Evolutionary conservation across 2,888 invertebrate species (phyloP), one percentile per base, ranked within the genome.

Genomic region (Dascillus cervinus): DNA sequence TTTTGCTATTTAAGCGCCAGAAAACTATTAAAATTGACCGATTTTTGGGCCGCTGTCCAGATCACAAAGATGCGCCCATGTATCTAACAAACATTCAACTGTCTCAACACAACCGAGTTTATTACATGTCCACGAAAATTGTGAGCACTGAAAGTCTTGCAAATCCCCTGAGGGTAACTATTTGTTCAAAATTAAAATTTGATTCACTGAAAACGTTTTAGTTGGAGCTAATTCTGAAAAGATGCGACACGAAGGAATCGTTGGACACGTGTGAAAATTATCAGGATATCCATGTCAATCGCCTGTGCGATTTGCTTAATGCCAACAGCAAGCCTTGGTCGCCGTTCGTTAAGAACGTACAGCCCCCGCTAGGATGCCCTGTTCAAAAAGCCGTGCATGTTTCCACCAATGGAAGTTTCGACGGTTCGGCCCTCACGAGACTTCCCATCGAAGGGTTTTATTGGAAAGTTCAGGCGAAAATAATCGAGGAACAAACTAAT

Each of bases 241-340:
- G 55, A 31, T 57, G 57, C 37, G 38, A 32, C 8, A 45, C 44
- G 12, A 43, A 48, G 28, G 57, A 56, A 14, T 39, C 49, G 9
- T 34, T 52, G 21, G 55, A 57, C 42, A 47, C 54, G 4, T 57
- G 57, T 29, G 57, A 57, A 43, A 40, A 43, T 5, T 57, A 54
- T 27, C 49, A 44, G 14, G 51, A 51, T 2, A 32, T 57, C 8
- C 41, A 38, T 27, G 26, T 56, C 6, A 51, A 43, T 22, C 44
- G 44, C 26, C 43, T 53, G 13, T 57, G 57, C 35, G 31, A 32
- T 5, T 26, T 52, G 30, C 19, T 53, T 3, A 29, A 31, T 9
- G 38, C 35, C n/a, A 43, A 47, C 20, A 39, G 41, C 22, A 44
- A 44, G 31, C 45, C 55, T 3, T 56, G 53, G 53, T 34, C 44